phyloP scores from a whole-genome alignment of 2,113 vertebrate species.

The Gymnogyps californianus region DNA sequence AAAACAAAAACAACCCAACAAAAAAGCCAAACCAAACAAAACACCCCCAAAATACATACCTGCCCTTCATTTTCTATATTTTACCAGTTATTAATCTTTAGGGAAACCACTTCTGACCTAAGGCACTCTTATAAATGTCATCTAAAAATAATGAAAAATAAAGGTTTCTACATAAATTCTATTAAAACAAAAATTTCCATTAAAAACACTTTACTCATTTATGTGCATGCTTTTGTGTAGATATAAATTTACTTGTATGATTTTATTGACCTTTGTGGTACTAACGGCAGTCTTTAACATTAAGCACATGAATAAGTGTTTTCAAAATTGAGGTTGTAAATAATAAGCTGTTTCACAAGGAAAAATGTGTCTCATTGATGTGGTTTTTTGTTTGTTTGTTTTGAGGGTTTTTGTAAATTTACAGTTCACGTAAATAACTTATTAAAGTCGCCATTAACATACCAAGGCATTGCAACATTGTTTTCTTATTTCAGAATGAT shows the following conservation, averaged over 20 bases:
- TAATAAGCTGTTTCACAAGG: background rate
- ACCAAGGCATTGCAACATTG: slow-evolving; percentile 6
- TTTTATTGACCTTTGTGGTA: slow-evolving; percentile 33
- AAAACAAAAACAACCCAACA: background rate
- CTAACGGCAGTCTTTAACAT: background rate
- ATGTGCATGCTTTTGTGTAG: background rate
- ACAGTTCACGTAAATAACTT: slow-evolving; percentile 21
- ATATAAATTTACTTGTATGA: background rate
- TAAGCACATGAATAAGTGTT: background rate
- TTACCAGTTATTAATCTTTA: background rate
- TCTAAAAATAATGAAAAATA: background rate
- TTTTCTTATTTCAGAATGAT: slow-evolving; percentile 27
- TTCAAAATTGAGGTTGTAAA: slow-evolving; percentile 32
- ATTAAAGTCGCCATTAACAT: background rate
- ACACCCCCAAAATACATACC: background rate
- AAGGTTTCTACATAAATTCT: background rate
- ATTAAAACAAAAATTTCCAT: background rate
- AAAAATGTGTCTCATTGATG: slow-evolving; percentile 21
- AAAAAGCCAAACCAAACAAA: background rate
- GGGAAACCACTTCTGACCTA: background rate
- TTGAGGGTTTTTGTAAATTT: slow-evolving; percentile 47
- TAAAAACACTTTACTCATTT: background rate
- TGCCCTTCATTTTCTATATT: background rate
- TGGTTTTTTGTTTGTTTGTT: slow-evolving; percentile 49
- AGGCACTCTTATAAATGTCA: background rate